phyloP scores from a whole-genome alignment of 1,140 invertebrate species.

The Papilio xuthus region DNA sequence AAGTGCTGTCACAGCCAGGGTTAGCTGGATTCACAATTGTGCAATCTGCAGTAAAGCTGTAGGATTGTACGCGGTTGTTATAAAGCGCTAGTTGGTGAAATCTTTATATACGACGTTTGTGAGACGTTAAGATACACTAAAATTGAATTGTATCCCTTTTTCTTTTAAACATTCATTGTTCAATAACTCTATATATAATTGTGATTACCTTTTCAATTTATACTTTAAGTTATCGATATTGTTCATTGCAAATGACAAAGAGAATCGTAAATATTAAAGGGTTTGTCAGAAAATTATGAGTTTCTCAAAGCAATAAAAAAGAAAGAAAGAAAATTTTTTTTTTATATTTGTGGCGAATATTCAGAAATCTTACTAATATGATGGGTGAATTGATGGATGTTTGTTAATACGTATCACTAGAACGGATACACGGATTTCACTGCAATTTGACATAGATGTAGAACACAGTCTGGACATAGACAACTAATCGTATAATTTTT shows the following conservation, averaged over 20 bases:
- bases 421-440: too few relatives aligned
- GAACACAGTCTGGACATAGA: too few relatives aligned
- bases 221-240: too few relatives aligned
- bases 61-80: conserved; percentile 17
- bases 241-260: too few relatives aligned
- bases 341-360: neutral
- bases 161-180: neutral
- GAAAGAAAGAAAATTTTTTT: neutral
- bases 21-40: conserved; percentile 26
- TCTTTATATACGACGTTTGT: conserved; percentile 15
- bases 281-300: neutral
- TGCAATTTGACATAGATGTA: too few relatives aligned
- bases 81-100: conserved; percentile 14
- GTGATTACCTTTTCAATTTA: too few relatives aligned
- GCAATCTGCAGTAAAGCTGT: conserved; percentile 22
- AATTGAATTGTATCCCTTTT: neutral
- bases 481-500: neutral
- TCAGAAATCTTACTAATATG: too few relatives aligned
- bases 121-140: neutral
- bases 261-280: neutral
- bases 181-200: neutral
- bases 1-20: conserved; percentile 7
- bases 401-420: too few relatives aligned
- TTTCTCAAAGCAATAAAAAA: neutral
- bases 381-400: too few relatives aligned